Percentiles rank a stretch among this genome's conserved stretches.
Conservation (phyloP, 1,140 invertebrate genomes). For the Leptinotarsa defecta region DNA sequence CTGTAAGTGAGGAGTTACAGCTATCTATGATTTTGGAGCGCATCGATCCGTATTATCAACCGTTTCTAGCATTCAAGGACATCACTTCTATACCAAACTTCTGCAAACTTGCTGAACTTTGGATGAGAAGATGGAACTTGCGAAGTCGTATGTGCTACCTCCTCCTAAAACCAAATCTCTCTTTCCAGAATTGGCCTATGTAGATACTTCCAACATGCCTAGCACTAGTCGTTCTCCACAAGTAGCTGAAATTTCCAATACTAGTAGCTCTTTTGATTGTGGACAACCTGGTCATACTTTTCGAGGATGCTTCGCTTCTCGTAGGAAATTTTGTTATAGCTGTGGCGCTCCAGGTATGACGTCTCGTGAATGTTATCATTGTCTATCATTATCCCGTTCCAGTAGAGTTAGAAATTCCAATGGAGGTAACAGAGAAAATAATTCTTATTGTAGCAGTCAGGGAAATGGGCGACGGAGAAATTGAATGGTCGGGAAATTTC, state of each 20-base stretch:
- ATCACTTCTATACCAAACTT: neutral
- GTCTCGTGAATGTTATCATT: neutral
- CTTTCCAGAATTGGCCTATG: neutral
- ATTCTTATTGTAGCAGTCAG: neutral
- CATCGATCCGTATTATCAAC: conserved; percentile 7
- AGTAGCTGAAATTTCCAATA: too few species aligned
- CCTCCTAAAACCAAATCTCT: neutral
- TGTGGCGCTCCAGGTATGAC: neutral
- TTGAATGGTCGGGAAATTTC: neutral
- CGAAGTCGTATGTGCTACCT: neutral
- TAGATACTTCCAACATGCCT: neutral
- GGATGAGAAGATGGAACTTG: neutral
- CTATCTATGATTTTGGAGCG: conserved; percentile 20
- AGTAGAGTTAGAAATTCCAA: too few species aligned
- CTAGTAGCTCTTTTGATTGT: neutral
- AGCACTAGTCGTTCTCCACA: too few species aligned
- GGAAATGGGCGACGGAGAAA: neutral
- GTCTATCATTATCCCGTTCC: too few species aligned
- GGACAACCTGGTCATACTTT: neutral
- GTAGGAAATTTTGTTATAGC: neutral
- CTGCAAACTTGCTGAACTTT: neutral
- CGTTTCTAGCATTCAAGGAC: neutral
- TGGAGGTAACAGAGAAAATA: too few species aligned
- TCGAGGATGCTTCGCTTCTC: neutral
- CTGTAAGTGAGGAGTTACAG: conserved; percentile 4